These are phyloP conservation scores for Novumbra hubbsi DNA, from an alignment of 2,797 vertebrate species.

Conservation along the genomic window DNA sequence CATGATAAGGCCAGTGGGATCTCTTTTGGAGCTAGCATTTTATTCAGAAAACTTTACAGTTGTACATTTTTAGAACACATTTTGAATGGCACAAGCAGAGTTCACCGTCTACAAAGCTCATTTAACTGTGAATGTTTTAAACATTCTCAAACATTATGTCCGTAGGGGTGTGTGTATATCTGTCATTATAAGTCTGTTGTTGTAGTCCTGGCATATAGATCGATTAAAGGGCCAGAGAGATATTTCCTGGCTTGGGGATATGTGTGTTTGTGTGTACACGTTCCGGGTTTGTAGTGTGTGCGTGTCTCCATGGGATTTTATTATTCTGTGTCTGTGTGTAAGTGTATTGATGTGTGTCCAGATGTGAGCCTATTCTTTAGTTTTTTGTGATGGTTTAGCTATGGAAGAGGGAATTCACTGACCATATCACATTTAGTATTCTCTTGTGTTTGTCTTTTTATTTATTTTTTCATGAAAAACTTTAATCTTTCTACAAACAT, in stretches of 20 bases:
- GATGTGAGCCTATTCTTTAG: constrained; percentile 20
- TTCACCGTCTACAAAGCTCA: constrained; percentile 29
- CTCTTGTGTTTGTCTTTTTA: neutral
- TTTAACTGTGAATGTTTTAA: constrained; percentile 41
- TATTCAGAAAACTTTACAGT: constrained; percentile 46
- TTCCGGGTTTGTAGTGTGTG: neutral
- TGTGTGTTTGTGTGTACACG: neutral
- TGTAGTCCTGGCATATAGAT: neutral
- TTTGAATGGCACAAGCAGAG: constrained; percentile 47
- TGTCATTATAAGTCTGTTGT: neutral
- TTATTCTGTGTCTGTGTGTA: constrained; percentile 18
- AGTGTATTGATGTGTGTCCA: neutral
- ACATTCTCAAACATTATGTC: constrained; percentile 29
- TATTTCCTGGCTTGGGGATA: neutral
- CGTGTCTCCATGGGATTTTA: constrained; percentile 6
- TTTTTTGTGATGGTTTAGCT: constrained; percentile 4
- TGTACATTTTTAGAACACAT: constrained; percentile 62
- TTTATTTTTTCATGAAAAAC: constrained; percentile 5
- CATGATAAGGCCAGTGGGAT: constrained; percentile 26
- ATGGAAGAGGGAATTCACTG: constrained; percentile 2
- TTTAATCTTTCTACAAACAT: neutral
- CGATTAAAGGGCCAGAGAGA: neutral
- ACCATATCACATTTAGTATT: neutral
- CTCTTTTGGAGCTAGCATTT: constrained; percentile 24
- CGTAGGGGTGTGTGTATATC: neutral